Conservation (phyloP, 2,797 vertebrate species). For the Poecilia picta region DNA sequence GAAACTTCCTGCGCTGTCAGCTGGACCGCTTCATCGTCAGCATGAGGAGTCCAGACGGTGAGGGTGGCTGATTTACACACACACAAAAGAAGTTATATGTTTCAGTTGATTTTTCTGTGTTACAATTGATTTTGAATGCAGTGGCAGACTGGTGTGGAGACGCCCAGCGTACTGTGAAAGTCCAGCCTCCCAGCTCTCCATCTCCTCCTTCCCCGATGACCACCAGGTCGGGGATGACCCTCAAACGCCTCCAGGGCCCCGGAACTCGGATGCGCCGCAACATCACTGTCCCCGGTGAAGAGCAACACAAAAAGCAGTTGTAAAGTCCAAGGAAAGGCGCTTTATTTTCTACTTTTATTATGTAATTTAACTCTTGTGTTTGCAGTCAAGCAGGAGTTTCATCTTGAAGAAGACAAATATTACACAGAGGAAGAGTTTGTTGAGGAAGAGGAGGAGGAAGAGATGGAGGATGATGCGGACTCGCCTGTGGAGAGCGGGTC, state of each 20-base stretch:
- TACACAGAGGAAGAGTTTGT: conserved; percentile 80
- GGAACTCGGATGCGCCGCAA: conserved; percentile 53
- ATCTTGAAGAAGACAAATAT: conserved; percentile 78
- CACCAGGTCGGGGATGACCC: conserved; percentile 79
- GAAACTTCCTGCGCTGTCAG: conserved; percentile 90
- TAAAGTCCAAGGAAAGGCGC: neutral
- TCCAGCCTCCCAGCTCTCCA: conserved; percentile 48
- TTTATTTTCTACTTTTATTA: neutral
- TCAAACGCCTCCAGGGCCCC: conserved; percentile 63
- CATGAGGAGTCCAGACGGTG: conserved; percentile 74
- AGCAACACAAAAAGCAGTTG: neutral
- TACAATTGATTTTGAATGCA: neutral
- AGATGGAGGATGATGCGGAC: conserved; percentile 67
- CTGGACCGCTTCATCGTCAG: conserved; percentile 89
- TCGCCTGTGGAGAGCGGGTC: conserved; percentile 59
- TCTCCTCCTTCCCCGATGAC: conserved; percentile 77
- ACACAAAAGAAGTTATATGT: no score
- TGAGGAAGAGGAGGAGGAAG: conserved; percentile 79
- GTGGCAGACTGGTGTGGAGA: conserved; percentile 64
- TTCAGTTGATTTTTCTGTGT: neutral
- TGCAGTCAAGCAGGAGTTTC: conserved; percentile 77
- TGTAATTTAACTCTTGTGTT: neutral
- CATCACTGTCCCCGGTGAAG: conserved; percentile 63
- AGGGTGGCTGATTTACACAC: conserved; percentile 13
- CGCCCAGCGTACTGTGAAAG: conserved; percentile 54